Evolutionary conservation across 2,797 vertebrate species (phyloP), one percentile per base, ranked within the genome.

Genomic region (Parauchenoglanis ngamensis): DNA sequence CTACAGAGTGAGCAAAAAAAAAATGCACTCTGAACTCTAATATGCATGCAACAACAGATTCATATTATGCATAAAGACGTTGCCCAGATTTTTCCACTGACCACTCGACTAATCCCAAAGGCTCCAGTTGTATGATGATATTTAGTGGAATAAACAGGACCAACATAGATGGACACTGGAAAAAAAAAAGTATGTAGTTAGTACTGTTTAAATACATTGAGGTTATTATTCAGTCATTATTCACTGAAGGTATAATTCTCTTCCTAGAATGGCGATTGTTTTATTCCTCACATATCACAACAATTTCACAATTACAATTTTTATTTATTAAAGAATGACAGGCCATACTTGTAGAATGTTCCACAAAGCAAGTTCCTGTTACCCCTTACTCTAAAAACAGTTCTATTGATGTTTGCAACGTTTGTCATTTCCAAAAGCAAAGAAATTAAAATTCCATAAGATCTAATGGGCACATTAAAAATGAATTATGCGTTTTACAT

Each of bases 81-180:
- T 78, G 78, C 76, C 85, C 86, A 68, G 65, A 56, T 70, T 70
- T 87, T 88, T 82, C 87, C 63, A 85, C 35, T 84, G 78, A 83
- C 17, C 19, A 11, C 17, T 83, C 1, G 1, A 3, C 54, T 67
- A 28, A 46, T 81, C 21, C 78, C 56, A 57, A 57, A 35, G 54
- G n/a, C 15, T 57, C 54, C 54, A 35, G 19, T 44, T 80, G 7
- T 35, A 80, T 80, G 40, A 40, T 40, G 19, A 40, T 40, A 80
- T 80, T 80, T 23, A 11, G 31, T 61, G 59, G 59, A 28, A 79
- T 11, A 28, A 79, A 28, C 28, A 77, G 44, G 49, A 31, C 49
- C 75, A 28, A 10, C 49, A 49, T 7, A 49, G 49, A 49, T 49
- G 49, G 49, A 49, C 49, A 49, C 10, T 7, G 49, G 6, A 1